Evolutionary conservation across 2,113 vertebrate genomes (phyloP), one percentile per base, ranked within the genome.

Genomic region (Pundamilia nyererei): DNA sequence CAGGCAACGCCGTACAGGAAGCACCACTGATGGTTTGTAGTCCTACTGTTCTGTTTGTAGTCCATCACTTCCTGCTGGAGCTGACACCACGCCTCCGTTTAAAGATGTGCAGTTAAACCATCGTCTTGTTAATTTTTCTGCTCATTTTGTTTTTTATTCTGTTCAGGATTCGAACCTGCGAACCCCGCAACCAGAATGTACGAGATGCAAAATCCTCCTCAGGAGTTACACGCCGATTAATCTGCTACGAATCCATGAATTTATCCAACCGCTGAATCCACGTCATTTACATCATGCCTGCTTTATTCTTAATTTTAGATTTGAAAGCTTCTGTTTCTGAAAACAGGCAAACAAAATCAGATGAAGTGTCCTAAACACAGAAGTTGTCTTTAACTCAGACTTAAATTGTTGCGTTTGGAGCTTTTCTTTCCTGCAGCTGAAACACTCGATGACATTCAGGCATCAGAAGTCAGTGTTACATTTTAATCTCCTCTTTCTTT

Each of bases 1-100:
- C 97, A 94, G 0, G 97, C 97, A 21, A 89, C 96, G 2, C 96
- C 96, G 4, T 95, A 95, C 95, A 96, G 93, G 95, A 91, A 86
- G 55, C 68, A 68, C 58, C 38, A 56, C 68, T 92, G 80, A 93
- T 1, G 12, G 21, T 35, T 3, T 86, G 60, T 65, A 81, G 90
- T 85, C 31, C 19, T 79, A 2, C 17, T 9, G 7, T 21, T 49
- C 19, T 10, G 21, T 33, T 79, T 83, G 72, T 86, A 56, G 79
- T 81, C 33, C 58, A 26, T 68, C 9, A 49, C 45, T 31, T 13
- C 72, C 72, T 77, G 26, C 24, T 2, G 42, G 42, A 31, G 40
- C 68, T 75, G 21, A 29, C 24, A 77, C 42, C 24, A 19, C 24
- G 3, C 24, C 68, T 75, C 9, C 2, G 4, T 19, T 75, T 47